Percentiles rank a stretch among this genome's conserved stretches.
Conservation (phyloP, 1,140 invertebrate species). For the Vanessa tameamea region DNA sequence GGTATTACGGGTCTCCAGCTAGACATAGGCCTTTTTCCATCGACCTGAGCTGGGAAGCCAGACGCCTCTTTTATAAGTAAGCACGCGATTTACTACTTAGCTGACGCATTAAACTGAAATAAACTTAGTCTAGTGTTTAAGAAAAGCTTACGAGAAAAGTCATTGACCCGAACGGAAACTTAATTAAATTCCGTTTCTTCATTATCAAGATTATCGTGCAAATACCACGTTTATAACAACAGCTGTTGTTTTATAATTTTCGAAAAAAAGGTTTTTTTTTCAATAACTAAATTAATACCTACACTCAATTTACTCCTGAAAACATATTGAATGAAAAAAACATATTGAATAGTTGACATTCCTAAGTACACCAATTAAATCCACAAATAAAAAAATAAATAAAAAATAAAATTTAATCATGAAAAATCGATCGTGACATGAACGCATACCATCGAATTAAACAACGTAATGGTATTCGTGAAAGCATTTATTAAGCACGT, state of each 20-base stretch:
- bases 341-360: too few relatives aligned
- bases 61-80: slow-evolving; percentile 26
- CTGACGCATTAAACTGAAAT: slow-evolving; percentile 32
- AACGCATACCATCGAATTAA: too few relatives aligned
- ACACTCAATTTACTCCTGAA: too few relatives aligned
- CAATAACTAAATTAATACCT: too few relatives aligned
- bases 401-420: too few relatives aligned
- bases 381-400: too few relatives aligned
- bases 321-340: too few relatives aligned
- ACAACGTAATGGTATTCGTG: too few relatives aligned
- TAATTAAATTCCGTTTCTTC: neutral
- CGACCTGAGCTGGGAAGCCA: slow-evolving; percentile 27
- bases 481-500: too few relatives aligned
- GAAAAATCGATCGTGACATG: too few relatives aligned
- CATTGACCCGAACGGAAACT: slow-evolving; percentile 9
- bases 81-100: slow-evolving; percentile 40
- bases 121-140: slow-evolving; percentile 31
- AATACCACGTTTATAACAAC: neutral
- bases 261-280: too few relatives aligned
- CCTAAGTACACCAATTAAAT: too few relatives aligned
- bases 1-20: neutral
- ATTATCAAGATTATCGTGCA: neutral
- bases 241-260: neutral
- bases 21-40: slow-evolving; percentile 18
- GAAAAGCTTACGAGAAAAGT: slow-evolving; percentile 25